Conservation (phyloP, 2,888 invertebrate species). For the Drosophila percnosoma region DNA sequence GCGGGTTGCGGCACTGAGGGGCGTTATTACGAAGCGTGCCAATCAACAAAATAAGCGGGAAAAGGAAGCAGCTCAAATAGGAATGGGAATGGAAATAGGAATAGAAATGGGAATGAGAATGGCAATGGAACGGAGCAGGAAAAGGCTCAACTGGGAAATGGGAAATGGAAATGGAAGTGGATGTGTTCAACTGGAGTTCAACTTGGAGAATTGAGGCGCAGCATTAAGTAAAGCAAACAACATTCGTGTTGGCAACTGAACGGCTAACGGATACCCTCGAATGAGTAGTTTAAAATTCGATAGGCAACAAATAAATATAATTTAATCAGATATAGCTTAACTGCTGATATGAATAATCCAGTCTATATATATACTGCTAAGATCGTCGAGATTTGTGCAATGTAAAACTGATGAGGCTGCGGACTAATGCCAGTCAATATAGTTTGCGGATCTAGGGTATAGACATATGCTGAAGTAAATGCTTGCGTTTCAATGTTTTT, state of each 20-base stretch:
- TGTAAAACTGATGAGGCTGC: not conserved
- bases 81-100: not conserved
- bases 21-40: conserved; percentile 35
- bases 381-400: not conserved
- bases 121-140: not conserved
- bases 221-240: conserved; percentile 25
- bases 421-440: not conserved
- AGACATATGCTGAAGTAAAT: not conserved
- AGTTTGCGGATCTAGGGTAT: conserved; percentile 10
- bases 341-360: not conserved
- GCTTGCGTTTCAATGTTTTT: not conserved
- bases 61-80: conserved; percentile 12
- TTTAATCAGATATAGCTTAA: not conserved
- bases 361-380: too few species aligned
- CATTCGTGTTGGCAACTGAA: conserved; percentile 15
- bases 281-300: not conserved
- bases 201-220: not conserved
- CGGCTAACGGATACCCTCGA: conserved; percentile 23
- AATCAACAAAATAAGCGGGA: conserved; percentile 43
- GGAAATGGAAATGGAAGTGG: conserved; percentile 14
- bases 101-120: not conserved
- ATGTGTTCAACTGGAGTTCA: not conserved
- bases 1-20: not conserved
- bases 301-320: not conserved
- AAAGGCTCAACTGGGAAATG: conserved; percentile 1